Evolutionary conservation across 2,888 invertebrate genomes (phyloP).

Genomic region (Rhogogaster chlorosoma): DNA sequence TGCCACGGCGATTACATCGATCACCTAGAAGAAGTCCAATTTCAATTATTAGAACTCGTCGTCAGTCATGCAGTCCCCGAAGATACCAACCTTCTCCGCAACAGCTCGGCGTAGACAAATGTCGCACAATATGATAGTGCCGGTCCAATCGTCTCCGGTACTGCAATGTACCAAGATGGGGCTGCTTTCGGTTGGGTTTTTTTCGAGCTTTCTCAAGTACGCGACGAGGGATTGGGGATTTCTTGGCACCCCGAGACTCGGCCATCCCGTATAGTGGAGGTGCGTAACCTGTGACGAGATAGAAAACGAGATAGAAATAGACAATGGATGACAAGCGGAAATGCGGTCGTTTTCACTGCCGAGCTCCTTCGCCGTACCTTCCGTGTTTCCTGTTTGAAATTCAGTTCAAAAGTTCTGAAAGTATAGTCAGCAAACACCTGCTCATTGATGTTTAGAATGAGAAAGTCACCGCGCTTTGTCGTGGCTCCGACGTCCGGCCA

Average conservation of each 20-base stretch:
- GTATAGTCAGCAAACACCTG: conserved; percentile 75
- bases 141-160: conserved; percentile 83
- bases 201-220: conserved; percentile 74
- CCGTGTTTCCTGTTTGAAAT: conserved; percentile 55
- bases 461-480: conserved; percentile 71
- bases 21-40: conserved; percentile 55
- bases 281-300: conserved; percentile 74
- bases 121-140: conserved; percentile 82
- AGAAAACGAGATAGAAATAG: too few relatives aligned
- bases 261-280: conserved; percentile 80
- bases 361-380: conserved; percentile 55
- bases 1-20: conserved; percentile 60
- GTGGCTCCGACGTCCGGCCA: conserved; percentile 79
- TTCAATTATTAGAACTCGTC: conserved; percentile 53
- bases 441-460: conserved; percentile 69
- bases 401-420: conserved; percentile 67
- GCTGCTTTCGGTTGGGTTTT: conserved; percentile 69
- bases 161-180: conserved; percentile 82
- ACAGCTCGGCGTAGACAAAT: conserved; percentile 79
- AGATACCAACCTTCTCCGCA: conserved; percentile 69
- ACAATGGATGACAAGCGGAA: conserved; percentile 37
- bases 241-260: conserved; percentile 79
- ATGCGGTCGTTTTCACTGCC: conserved; percentile 62
- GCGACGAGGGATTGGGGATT: conserved; percentile 74
- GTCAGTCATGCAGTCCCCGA: conserved; percentile 59